These are phyloP conservation scores for Melanotaenia trifasciata DNA, from an alignment of 2,797 vertebrate genomes.

Conservation along the genomic window DNA sequence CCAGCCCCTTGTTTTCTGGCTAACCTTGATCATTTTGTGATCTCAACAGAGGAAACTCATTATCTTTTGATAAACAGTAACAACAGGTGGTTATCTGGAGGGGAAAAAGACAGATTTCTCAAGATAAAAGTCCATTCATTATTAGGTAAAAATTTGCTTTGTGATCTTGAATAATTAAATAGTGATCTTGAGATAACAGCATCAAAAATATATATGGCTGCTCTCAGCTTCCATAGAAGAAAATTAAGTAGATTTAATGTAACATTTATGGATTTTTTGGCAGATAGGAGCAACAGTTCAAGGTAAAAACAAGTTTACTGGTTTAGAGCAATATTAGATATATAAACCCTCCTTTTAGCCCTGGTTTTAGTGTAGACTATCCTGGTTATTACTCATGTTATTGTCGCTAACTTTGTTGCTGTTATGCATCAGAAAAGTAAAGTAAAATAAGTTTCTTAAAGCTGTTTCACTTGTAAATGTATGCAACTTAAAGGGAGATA, in stretches of 20 bases:
- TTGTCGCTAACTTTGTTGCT: background rate
- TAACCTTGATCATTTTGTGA: background rate
- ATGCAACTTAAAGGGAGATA: background rate
- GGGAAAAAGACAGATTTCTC: background rate
- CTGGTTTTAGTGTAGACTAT: background rate
- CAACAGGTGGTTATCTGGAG: background rate
- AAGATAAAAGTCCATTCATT: background rate
- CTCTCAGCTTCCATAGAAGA: background rate
- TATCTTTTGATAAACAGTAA: background rate
- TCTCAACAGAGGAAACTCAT: background rate
- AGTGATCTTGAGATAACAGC: background rate
- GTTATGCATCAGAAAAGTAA: background rate
- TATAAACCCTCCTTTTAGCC: background rate
- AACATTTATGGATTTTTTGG: background rate
- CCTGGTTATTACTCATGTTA: background rate
- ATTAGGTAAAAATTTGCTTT: background rate
- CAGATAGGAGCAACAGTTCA: background rate
- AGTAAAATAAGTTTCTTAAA: background rate
- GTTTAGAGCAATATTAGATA: background rate
- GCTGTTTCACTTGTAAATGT: background rate
- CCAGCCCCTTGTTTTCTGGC: background rate
- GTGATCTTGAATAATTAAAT: background rate
- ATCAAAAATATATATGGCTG: background rate
- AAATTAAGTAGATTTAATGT: background rate
- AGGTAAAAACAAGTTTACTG: background rate